A percentile compares a stretch with the other conserved stretches of the same genome.
Conservation (phyloP, 2,113 vertebrate species). For the Okapia johnstoni region DNA sequence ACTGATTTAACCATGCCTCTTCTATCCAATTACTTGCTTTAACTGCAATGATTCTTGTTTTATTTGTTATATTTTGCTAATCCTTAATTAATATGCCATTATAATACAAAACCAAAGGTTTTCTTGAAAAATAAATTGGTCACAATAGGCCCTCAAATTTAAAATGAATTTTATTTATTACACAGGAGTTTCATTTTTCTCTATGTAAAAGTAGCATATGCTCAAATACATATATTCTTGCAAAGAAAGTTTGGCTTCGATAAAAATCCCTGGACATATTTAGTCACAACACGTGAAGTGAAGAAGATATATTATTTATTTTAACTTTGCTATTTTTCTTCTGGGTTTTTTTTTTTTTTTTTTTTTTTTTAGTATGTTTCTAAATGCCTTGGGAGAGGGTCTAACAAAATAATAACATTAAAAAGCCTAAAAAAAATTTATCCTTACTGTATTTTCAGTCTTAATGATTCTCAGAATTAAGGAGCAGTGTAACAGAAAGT, state of each 20-base stretch:
- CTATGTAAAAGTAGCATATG: neutral
- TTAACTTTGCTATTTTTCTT: neutral
- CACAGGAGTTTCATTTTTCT: neutral
- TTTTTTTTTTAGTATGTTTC: neutral
- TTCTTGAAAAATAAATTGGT: neutral
- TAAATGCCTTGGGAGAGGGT: neutral
- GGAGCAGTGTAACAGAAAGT: neutral
- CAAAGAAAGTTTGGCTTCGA: neutral
- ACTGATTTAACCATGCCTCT: neutral
- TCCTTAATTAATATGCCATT: neutral
- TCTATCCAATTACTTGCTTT: neutral
- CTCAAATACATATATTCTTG: neutral
- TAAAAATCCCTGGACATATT: neutral
- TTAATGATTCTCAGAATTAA: neutral
- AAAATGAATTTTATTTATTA: neutral
- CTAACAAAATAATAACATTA: neutral
- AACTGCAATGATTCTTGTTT: neutral
- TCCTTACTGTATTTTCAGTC: neutral
- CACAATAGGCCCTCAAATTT: neutral
- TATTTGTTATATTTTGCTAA: conserved; percentile 12
- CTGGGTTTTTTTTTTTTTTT: too few species aligned
- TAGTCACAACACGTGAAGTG: neutral
- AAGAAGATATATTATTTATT: neutral
- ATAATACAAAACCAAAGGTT: neutral
- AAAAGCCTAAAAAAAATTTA: neutral